These are phyloP conservation scores for Alfaro cultratus DNA, from an alignment of 2,797 vertebrate species.

Conservation along the genomic window DNA sequence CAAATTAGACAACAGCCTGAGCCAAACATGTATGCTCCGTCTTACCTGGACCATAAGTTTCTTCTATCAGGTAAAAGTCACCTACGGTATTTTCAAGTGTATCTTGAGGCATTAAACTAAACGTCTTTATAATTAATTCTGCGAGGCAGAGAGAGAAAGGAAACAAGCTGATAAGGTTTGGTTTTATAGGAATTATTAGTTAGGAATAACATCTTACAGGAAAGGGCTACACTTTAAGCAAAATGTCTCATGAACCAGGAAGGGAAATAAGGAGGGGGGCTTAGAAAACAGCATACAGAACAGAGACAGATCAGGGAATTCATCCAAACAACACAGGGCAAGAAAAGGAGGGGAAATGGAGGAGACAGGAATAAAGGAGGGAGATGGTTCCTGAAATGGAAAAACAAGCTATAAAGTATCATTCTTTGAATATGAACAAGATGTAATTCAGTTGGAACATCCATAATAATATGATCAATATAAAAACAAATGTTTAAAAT, in stretches of 20 bases:
- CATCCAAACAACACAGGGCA: slow-evolving; percentile 35
- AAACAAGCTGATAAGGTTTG: neutral
- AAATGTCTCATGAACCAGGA: slow-evolving; percentile 15
- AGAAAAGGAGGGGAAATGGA: slow-evolving; percentile 17
- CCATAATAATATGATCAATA: slow-evolving; percentile 28
- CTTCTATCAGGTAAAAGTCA: slow-evolving; percentile 16
- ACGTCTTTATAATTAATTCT: neutral
- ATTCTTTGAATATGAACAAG: slow-evolving; percentile 47
- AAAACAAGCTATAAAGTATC: slow-evolving; percentile 51
- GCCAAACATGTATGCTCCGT: slow-evolving; percentile 51
- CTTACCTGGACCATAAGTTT: slow-evolving; percentile 28
- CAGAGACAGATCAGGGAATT: slow-evolving; percentile 22
- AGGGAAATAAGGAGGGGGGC: slow-evolving; percentile 9
- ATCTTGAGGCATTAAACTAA: neutral
- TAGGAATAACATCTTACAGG: slow-evolving; percentile 6
- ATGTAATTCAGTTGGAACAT: slow-evolving; percentile 41
- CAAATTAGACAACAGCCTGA: slow-evolving; percentile 39
- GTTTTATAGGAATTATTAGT: neutral
- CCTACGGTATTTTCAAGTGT: neutral
- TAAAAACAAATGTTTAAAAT: slow-evolving; percentile 9
- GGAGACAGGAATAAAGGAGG: slow-evolving; percentile 20
- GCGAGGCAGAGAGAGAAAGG: neutral
- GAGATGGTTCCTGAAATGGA: slow-evolving; percentile 48
- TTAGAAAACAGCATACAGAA: slow-evolving; percentile 27
- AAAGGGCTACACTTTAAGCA: slow-evolving; percentile 35